Conservation (phyloP, 2,797 vertebrate genomes). For the Megaceryle alcyon region DNA sequence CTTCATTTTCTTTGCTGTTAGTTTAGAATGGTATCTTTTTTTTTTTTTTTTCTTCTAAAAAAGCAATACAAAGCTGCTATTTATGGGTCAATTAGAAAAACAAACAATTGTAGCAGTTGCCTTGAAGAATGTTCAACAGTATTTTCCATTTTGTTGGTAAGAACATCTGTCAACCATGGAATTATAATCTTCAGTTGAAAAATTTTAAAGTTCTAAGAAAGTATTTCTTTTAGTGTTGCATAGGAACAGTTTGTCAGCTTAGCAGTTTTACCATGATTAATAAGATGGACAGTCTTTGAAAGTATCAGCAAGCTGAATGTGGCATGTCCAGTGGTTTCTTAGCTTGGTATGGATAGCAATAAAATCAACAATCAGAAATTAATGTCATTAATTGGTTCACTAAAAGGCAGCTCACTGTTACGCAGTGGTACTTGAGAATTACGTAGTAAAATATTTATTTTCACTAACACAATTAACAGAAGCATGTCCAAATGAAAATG, state of each 20-base stretch:
- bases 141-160: not conserved
- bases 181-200: not conserved
- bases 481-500: not conserved
- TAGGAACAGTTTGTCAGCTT: not conserved
- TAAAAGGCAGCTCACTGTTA: not conserved
- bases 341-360: not conserved
- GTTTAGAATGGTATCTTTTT: not conserved
- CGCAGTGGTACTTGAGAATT: rapidly evolving
- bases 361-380: not conserved
- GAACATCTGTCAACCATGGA: not conserved
- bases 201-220: not conserved
- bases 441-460: not conserved
- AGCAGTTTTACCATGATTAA: not conserved
- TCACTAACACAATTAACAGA: not conserved
- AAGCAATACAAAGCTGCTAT: not conserved
- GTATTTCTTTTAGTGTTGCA: not conserved
- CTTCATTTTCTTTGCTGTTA: not conserved
- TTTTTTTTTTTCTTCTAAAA: not conserved
- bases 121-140: not conserved
- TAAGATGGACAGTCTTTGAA: not conserved
- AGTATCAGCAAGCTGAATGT: not conserved
- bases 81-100: not conserved
- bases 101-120: not conserved
- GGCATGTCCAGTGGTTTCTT: not conserved
- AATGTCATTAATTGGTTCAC: not conserved